A percentile compares a stretch with the other conserved stretches of the same genome.
These are phyloP conservation scores for Venustaconcha ellipsiformis DNA, from an alignment of 1,140 invertebrate genomes.

Conservation along the genomic window DNA sequence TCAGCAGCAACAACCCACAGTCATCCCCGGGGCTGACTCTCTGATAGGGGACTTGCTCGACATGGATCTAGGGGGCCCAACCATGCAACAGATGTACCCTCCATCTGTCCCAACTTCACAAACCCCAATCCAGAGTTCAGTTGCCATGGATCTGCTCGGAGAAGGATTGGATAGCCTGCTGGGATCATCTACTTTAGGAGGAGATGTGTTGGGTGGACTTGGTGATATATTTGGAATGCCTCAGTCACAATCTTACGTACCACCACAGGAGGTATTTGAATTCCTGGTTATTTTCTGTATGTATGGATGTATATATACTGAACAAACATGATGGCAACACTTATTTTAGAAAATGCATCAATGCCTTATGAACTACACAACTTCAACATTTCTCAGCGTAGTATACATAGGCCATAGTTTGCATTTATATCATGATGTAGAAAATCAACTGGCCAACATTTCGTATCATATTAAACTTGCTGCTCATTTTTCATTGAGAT, in stretches of 20 bases:
- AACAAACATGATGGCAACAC: no score
- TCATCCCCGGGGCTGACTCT: conserved; percentile 92
- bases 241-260: conserved; percentile 70
- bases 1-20: conserved; percentile 73
- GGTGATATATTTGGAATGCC: conserved; percentile 78
- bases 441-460: no score
- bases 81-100: conserved; percentile 68
- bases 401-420: no score
- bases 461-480: no score
- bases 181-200: conserved; percentile 62
- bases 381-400: no score
- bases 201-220: conserved; percentile 64
- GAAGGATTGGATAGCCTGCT: conserved; percentile 86
- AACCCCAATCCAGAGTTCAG: conserved; percentile 36
- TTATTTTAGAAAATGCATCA: no score
- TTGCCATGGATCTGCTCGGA: conserved; percentile 78
- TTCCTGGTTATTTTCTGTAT: no score
- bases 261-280: conserved; percentile 79
- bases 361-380: no score
- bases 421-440: no score
- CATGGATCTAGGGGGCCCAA: conserved; percentile 86
- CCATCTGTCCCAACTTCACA: conserved; percentile 55
- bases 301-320: no score
- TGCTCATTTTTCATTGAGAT: no score
- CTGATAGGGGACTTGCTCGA: conserved; percentile 96